Conservation (phyloP, 1,140 invertebrate genomes). For the Drosophila melanica region DNA sequence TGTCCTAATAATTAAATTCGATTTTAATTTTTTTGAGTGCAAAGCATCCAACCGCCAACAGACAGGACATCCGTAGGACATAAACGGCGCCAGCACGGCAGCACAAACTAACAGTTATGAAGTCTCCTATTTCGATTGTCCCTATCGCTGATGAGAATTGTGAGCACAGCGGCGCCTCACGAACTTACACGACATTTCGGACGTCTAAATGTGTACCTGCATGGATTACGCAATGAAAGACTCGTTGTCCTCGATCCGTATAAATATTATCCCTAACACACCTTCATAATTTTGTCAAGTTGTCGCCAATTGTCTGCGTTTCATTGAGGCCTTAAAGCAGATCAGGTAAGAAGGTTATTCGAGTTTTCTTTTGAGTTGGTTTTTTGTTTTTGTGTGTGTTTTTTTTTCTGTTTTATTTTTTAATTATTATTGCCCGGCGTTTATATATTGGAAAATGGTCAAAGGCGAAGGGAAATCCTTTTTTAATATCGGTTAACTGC, state of each 20-base stretch:
- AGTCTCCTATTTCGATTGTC: background rate
- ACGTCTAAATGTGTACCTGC: slow-evolving; percentile 29
- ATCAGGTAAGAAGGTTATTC: slow-evolving; percentile 59
- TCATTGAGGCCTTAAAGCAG: slow-evolving; percentile 42
- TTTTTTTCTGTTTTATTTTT: slow-evolving; percentile 35
- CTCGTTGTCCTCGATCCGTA: background rate
- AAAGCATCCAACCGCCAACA: background rate
- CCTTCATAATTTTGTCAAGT: slow-evolving; percentile 63
- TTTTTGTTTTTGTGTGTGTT: slow-evolving; percentile 10
- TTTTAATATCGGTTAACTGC: slow-evolving; percentile 68
- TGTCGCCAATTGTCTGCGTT: slow-evolving; percentile 71
- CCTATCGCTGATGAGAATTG: slow-evolving; percentile 59
- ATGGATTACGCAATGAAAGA: slow-evolving; percentile 33
- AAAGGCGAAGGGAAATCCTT: slow-evolving; percentile 75
- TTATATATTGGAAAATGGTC: slow-evolving; percentile 47
- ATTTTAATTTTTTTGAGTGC: slow-evolving; percentile 37
- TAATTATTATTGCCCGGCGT: slow-evolving; percentile 74
- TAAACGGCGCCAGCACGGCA: slow-evolving; percentile 49
- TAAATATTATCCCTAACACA: slow-evolving; percentile 27
- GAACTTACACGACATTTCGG: slow-evolving; percentile 16
- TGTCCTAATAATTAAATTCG: slow-evolving; percentile 52
- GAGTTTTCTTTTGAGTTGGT: slow-evolving; percentile 12
- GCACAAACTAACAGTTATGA: slow-evolving; percentile 29
- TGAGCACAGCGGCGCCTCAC: slow-evolving; percentile 67
- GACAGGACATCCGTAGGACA: slow-evolving; percentile 59